Conservation (phyloP, 2,888 invertebrate genomes). For the Halictus ligatus region DNA sequence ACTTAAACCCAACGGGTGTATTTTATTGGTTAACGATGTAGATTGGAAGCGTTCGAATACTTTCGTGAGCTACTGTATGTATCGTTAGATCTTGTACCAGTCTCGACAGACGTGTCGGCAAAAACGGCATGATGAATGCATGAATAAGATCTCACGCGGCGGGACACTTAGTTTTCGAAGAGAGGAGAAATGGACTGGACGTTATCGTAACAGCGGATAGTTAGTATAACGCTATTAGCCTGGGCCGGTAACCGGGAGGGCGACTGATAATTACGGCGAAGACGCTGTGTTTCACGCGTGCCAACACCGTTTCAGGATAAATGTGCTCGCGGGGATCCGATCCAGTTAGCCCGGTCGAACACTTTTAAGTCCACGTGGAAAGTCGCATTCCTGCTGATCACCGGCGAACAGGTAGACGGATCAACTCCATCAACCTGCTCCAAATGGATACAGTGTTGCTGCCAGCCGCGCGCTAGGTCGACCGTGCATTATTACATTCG, state of each 20-base stretch:
- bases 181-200: not conserved
- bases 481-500: not conserved
- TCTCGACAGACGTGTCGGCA: not conserved
- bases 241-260: not conserved
- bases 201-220: not conserved
- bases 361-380: constrained; percentile 42
- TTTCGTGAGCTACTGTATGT: too few relatives aligned
- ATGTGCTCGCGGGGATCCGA: constrained; percentile 21
- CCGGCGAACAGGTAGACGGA: constrained; percentile 45
- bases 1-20: too few relatives aligned
- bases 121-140: not conserved
- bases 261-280: constrained; percentile 28
- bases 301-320: constrained; percentile 33
- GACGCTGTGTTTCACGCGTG: constrained; percentile 36
- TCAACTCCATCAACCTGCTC: constrained; percentile 32
- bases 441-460: constrained; percentile 44
- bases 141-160: not conserved
- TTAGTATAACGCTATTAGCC: constrained; percentile 28
- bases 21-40: too few relatives aligned
- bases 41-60: too few relatives aligned
- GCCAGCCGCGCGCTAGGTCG: not conserved
- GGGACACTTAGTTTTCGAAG: not conserved
- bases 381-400: constrained; percentile 47
- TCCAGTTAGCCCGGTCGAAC: constrained; percentile 40
- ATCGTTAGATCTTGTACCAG: not conserved